phyloP scores from a whole-genome alignment of 2,797 vertebrate species.

The Okamejei kenojei region DNA sequence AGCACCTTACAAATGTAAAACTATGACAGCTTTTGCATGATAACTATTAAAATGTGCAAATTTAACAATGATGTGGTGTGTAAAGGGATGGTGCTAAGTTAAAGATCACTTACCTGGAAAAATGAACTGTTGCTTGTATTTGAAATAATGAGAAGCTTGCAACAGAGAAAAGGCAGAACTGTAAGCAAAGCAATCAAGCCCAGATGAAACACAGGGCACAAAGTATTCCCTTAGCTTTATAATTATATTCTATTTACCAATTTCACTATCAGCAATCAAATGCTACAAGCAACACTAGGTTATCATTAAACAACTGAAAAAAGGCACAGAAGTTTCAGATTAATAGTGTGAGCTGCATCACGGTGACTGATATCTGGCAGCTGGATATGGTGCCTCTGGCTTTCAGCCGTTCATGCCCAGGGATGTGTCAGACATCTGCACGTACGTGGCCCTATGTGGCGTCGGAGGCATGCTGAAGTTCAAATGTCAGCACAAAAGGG shows the following conservation, averaged over 20 bases:
- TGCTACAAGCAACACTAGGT: neutral
- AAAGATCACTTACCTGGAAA: constrained; percentile 77
- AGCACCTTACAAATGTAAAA: constrained; percentile 42
- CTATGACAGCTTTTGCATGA: constrained; percentile 42
- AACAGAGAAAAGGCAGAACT: constrained; percentile 48
- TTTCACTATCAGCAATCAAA: neutral
- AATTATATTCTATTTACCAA: neutral
- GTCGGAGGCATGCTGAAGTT: too few relatives aligned
- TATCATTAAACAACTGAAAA: neutral
- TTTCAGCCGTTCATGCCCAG: too few relatives aligned
- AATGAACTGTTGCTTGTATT: constrained; percentile 98
- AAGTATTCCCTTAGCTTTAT: neutral
- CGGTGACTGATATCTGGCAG: too few relatives aligned
- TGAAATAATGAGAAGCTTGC: constrained; percentile 92
- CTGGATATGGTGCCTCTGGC: too few relatives aligned
- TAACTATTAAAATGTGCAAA: neutral
- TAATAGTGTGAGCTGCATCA: neutral
- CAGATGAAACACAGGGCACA: constrained; percentile 14
- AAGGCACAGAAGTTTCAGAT: neutral
- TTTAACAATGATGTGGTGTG: neutral
- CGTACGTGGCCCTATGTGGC: too few relatives aligned
- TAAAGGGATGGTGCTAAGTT: constrained; percentile 46
- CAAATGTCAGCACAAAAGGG: too few relatives aligned
- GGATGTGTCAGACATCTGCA: too few relatives aligned
- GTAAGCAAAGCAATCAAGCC: constrained; percentile 39